phyloP scores from a whole-genome alignment of 2,888 invertebrate species.

The Lasioglossum calceatum region DNA sequence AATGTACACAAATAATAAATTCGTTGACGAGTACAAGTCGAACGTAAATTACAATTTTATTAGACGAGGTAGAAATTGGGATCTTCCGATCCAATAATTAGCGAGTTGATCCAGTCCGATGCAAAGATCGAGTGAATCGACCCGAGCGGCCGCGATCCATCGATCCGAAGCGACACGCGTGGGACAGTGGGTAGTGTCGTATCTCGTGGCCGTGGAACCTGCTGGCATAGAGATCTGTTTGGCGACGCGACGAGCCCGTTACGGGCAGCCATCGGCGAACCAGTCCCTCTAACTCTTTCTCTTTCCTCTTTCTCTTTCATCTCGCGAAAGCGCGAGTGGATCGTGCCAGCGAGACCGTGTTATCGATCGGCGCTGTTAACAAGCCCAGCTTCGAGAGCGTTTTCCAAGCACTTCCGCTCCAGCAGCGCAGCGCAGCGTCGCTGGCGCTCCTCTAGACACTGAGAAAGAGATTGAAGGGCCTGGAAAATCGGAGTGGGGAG shows the following conservation, averaged over 20 bases:
- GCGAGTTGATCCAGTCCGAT: neutral
- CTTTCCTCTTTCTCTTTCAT: constrained; percentile 66
- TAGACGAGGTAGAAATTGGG: neutral
- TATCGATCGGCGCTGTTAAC: constrained; percentile 56
- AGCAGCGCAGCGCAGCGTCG: constrained; percentile 12
- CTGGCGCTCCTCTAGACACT: neutral
- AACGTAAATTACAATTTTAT: neutral
- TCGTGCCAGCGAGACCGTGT: constrained; percentile 52
- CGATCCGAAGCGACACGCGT: neutral
- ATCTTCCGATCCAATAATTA: neutral
- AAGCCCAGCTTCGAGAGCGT: constrained; percentile 49
- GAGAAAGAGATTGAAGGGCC: neutral
- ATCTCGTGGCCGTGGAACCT: constrained; percentile 45
- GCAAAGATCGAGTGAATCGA: neutral
- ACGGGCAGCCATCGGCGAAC: constrained; percentile 53
- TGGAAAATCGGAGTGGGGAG: neutral
- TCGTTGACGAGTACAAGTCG: neutral
- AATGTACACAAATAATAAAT: neutral
- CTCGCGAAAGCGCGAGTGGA: constrained; percentile 68
- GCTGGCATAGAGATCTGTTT: constrained; percentile 48
- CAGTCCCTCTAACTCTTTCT: constrained; percentile 67
- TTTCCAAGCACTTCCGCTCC: constrained; percentile 51
- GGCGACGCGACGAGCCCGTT: constrained; percentile 48
- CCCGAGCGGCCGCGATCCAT: neutral
- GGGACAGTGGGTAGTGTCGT: constrained; percentile 13